A percentile compares a stretch with the other conserved stretches of the same genome.
phyloP scores from a whole-genome alignment of 1,140 invertebrate genomes.

The Cryptotermes secundus region DNA sequence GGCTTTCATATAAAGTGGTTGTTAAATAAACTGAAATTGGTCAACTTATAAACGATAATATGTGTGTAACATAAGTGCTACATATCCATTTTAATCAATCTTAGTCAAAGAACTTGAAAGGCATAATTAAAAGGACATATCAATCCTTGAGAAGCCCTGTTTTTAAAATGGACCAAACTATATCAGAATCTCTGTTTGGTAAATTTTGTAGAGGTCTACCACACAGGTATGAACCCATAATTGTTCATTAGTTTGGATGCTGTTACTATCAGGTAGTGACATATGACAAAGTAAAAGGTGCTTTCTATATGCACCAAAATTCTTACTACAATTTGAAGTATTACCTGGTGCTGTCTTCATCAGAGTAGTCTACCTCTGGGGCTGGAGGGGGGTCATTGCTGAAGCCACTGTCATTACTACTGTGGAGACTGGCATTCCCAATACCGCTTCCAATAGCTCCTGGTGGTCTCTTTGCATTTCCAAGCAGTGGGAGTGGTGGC shows the following conservation, averaged over 20 bases:
- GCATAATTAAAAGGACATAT: no score
- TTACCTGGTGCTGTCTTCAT: constrained; percentile 67
- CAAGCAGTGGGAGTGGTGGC: constrained; percentile 47
- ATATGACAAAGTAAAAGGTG: constrained; percentile 26
- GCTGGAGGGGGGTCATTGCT: constrained; percentile 85
- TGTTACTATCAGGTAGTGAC: constrained; percentile 30
- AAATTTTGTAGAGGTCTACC: background rate
- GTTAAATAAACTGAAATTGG: no score
- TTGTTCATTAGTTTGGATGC: no score
- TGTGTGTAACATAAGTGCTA: no score
- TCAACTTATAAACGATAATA: no score
- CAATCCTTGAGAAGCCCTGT: no score
- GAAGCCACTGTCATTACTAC: constrained; percentile 88
- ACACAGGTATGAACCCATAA: background rate
- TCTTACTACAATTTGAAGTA: background rate
- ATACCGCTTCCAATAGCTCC: constrained; percentile 11
- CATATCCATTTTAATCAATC: no score
- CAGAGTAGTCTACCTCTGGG: constrained; percentile 86
- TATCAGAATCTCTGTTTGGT: no score
- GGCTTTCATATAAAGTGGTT: no score
- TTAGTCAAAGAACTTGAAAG: no score
- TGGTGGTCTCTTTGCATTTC: constrained; percentile 39
- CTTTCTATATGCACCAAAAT: background rate
- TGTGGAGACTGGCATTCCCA: constrained; percentile 58
- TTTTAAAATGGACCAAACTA: no score